These are phyloP conservation scores for Triops cancriformis DNA, from an alignment of 1,140 invertebrate genomes.

Conservation along the genomic window DNA sequence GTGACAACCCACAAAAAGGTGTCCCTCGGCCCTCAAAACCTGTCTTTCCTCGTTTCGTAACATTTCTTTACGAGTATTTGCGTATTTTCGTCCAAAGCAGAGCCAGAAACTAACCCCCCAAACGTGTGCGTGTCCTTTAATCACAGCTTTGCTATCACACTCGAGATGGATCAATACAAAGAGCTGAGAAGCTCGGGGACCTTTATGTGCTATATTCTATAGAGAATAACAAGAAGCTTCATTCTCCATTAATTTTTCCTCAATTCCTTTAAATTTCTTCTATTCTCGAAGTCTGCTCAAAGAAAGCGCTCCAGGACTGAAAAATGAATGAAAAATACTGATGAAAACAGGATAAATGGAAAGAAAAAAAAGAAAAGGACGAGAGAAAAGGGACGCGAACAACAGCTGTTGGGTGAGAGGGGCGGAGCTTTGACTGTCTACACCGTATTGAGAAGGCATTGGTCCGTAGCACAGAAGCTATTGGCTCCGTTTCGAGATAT, in stretches of 20 bases:
- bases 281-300: too few species aligned
- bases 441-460: conserved; percentile 1
- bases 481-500: background rate
- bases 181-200: too few species aligned
- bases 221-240: background rate
- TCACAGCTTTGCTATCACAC: background rate
- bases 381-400: background rate
- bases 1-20: too few species aligned
- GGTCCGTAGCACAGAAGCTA: background rate
- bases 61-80: too few species aligned
- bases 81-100: background rate
- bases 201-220: too few species aligned
- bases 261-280: too few species aligned
- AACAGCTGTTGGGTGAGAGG: background rate
- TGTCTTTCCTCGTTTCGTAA: too few species aligned
- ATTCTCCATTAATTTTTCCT: too few species aligned
- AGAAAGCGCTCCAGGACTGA: too few species aligned
- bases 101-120: background rate
- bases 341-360: background rate
- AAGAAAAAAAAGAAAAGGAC: background rate
- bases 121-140: background rate
- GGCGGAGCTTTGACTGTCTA: background rate
- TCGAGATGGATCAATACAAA: conserved; percentile 6
- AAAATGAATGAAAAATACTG: background rate
- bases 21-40: too few species aligned